phyloP scores from a whole-genome alignment of 2,113 vertebrate species.

The Cynoglossus semilaevis region DNA sequence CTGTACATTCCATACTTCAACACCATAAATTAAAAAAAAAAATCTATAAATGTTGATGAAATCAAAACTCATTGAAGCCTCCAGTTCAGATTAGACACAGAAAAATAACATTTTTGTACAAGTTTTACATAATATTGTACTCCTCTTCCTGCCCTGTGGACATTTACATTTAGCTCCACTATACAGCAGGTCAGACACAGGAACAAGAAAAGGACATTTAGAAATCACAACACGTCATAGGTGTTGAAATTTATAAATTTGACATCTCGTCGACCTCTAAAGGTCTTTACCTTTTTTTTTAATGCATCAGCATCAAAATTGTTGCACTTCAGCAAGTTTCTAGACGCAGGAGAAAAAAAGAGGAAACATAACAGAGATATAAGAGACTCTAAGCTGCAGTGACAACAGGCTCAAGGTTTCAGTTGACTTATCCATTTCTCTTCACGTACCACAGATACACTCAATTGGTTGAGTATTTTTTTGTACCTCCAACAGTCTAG shows the following conservation, averaged over 20 bases:
- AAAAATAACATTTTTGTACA: slow-evolving; percentile 64
- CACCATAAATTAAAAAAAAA: slow-evolving; percentile 67
- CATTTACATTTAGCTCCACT: slow-evolving; percentile 46
- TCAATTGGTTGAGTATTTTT: too few relatives aligned
- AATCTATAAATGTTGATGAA: slow-evolving; percentile 68
- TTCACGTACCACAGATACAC: too few relatives aligned
- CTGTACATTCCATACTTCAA: slow-evolving; percentile 56
- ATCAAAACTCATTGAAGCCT: slow-evolving; percentile 56
- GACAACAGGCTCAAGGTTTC: too few relatives aligned
- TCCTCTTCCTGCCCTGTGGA: slow-evolving; percentile 4
- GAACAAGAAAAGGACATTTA: neutral
- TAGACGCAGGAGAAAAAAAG: slow-evolving; percentile 46
- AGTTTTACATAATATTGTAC: slow-evolving; percentile 56
- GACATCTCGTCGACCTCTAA: neutral
- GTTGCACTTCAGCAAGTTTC: slow-evolving; percentile 16
- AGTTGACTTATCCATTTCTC: neutral
- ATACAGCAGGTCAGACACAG: neutral
- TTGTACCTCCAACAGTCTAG: too few relatives aligned
- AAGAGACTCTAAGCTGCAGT: neutral
- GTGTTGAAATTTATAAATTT: neutral
- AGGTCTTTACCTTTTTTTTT: slow-evolving; percentile 15
- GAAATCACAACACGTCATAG: neutral
- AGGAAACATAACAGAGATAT: neutral
- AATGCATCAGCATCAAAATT: slow-evolving; percentile 6
- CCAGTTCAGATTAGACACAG: slow-evolving; percentile 21